Percentiles rank a stretch among this genome's conserved stretches.
Evolutionary conservation across 37 sponge, comb jelly and placozoan genomes (phyloP).

Genomic region (Diacarnus erythraeanus): DNA sequence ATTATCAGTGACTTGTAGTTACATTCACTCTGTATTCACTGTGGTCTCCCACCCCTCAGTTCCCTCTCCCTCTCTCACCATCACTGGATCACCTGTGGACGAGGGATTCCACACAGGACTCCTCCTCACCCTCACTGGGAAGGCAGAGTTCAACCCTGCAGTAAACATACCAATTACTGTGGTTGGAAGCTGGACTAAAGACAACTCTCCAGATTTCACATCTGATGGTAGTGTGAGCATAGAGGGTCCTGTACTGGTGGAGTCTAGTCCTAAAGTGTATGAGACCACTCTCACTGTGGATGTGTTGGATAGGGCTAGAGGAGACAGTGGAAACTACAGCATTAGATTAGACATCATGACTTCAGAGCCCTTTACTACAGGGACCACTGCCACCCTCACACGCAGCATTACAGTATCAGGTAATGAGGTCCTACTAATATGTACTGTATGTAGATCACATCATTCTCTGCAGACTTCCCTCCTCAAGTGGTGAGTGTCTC

Average conservation of each 20-base stretch:
- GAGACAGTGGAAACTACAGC: constrained; percentile 1
- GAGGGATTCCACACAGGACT: constrained; percentile 23
- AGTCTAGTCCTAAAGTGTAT: background rate
- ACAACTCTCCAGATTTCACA: background rate
- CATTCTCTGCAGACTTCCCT: too few species aligned
- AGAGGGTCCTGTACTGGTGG: background rate
- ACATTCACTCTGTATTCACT: too few species aligned
- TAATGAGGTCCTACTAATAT: background rate
- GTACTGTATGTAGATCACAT: background rate
- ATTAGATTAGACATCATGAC: background rate
- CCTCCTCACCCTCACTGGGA: constrained; percentile 23
- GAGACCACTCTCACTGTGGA: constrained; percentile 3
- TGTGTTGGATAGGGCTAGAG: background rate
- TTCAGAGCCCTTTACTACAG: constrained; percentile 2
- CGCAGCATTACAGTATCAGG: background rate
- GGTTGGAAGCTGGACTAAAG: background rate
- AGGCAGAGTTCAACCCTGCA: constrained; percentile 3
- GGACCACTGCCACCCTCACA: background rate
- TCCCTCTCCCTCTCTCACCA: too few species aligned
- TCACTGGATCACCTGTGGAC: too few species aligned
- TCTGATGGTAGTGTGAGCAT: background rate
- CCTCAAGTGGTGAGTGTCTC: too few species aligned
- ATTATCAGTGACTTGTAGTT: too few species aligned
- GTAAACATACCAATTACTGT: constrained; percentile 24
- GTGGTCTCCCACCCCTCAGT: too few species aligned